Evolutionary conservation across 2,888 invertebrate species (phyloP), one percentile per base, ranked within the genome.

Genomic region (Ctenicera cuprea): DNA sequence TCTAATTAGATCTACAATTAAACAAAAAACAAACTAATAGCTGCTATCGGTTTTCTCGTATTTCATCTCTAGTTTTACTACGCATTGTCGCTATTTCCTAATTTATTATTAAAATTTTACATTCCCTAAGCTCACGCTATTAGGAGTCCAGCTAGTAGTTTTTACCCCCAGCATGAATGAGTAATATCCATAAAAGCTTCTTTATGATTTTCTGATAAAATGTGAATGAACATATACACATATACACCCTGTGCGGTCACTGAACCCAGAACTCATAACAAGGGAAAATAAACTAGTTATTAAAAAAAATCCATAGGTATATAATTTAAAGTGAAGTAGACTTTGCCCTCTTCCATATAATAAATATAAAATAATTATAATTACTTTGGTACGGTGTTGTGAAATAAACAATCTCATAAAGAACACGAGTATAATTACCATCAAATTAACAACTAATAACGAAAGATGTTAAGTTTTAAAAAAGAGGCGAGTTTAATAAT

Each of bases 111-210:
- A 22, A 22, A 26, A 52, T 52, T 52, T 26, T 26, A n/a, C 11
- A 12, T 30, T 11, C 14, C 33, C 30, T 7, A 30, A 33, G 30
- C 33, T 54, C 54, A 54, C 54, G 54, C 54, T 54, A 54, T 50
- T 48, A 54, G 14, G 22, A 54, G 30, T 54, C 14, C 4, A 16
- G 14, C 54, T 7, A 54, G n/a, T 7, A 54, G 14, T n/a, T 30
- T 54, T 22, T 4, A 9, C 20, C 54, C 30, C 14, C 3, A 33
- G n/a, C 33, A 54, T 54, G 54, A 54, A 54, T 54, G 54, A 54
- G 33, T 30, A 54, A 54, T 54, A 30, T 54, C 8, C 54, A 54
- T 54, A 54, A 54, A 54, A 54, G 30, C 33, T 54, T 54, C 30
- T 26, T 26, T 54, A 33, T 54, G 54, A 54, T 54, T 30, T 30